Base-by-base conservation (phyloP, 2,888 invertebrate genomes). In the Campoplex nolae region DNA sequence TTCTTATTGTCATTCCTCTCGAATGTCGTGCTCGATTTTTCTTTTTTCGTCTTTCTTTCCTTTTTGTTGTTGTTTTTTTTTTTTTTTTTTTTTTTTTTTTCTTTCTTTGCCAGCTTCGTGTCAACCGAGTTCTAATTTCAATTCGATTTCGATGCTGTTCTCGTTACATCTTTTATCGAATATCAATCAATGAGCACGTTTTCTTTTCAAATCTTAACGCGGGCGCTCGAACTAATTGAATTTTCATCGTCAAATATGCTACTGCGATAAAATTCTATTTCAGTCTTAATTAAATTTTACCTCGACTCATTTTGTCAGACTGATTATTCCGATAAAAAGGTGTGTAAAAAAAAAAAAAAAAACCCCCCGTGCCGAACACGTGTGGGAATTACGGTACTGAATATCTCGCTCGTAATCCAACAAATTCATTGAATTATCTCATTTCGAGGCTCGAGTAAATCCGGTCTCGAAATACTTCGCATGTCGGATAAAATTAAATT, bases 281-380 rank as follows among this genome's bases (percentile, higher is more conserved):
- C 68, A 6, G 18, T 28, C 58, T 13, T 28, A 73, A 85, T 82
- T 82, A 42, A 67, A 85, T 85, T 82, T 78, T 68, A 38, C 16
- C 48, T 28, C 28, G 51, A 38, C 28, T 48, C 48, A 78, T 42
- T 23, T 23, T 74, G 73, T 65, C 58, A 51, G 45, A 78, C 48
- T 74, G 70, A 85, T 82, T 85, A 48, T 18, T 42, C 28, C 51
- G 28, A 18, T 28, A 16, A 32, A 62, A 28, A 32, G 23, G 45
- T 16, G 77, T 28, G 4, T 13, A 16, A 8, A 11, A 3, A 13
- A 1, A 71, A 23, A 18, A 18, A 18, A n/a, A n/a, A n/a, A n/a
- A n/a, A n/a, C n/a, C n/a, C 23, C 23, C 23, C 23, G 23, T 23
- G 23, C 23, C 23, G 13, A 45, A 68, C 48, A 32, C 45, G 77